Percentiles rank a stretch among this genome's conserved stretches.
These are phyloP conservation scores for Brachirus orientalis DNA, from an alignment of 2,113 vertebrate genomes.

Conservation along the genomic window DNA sequence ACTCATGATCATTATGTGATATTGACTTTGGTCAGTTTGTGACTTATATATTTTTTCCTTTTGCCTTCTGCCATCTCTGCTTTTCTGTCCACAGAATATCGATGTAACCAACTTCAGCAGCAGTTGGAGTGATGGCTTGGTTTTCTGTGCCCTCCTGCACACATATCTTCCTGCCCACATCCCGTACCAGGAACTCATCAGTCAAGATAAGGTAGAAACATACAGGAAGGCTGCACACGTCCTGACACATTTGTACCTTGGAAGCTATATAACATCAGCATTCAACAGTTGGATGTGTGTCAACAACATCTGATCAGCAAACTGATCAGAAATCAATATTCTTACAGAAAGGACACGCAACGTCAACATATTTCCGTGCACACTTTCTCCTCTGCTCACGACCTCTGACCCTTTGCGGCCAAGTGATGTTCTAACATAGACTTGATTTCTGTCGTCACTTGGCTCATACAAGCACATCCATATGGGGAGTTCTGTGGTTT, in stretches of 20 bases:
- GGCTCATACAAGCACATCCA: constrained; percentile 4
- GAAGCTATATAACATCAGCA: neutral
- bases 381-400: neutral
- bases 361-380: neutral
- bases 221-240: constrained; percentile 11
- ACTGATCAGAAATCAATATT: constrained; percentile 24
- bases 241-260: neutral
- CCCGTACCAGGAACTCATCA: constrained; percentile 92
- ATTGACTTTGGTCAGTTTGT: constrained; percentile 25
- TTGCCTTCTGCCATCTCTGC: no score
- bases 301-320: constrained; percentile 3
- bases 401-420: neutral
- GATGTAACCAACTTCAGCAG: constrained; percentile 97
- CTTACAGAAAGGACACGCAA: constrained; percentile 6
- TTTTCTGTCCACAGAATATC: constrained; percentile 82
- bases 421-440: neutral
- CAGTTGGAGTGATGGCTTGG: constrained; percentile 94
- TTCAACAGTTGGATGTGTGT: neutral
- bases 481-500: constrained; percentile 8
- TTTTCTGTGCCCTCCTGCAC: constrained; percentile 91
- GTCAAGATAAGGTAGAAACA: constrained; percentile 87
- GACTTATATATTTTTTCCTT: neutral
- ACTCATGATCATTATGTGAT: constrained; percentile 10
- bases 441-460: neutral
- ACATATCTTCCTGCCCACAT: constrained; percentile 93